Conservation (phyloP, 2,888 invertebrate species). For the Clunio marinus region DNA sequence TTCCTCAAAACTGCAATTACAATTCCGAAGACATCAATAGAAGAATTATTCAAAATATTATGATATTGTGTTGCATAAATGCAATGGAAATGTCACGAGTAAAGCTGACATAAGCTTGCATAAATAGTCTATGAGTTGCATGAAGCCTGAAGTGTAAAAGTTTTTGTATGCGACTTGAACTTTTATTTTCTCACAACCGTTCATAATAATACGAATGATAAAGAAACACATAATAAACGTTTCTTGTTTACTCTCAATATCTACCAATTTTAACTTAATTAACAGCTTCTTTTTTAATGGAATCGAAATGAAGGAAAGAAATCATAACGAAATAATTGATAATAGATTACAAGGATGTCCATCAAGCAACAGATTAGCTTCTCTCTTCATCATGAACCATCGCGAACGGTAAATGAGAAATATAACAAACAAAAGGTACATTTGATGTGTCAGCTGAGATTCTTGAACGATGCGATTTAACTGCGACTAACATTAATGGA, state of each 20-base stretch:
- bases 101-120: too few relatives aligned
- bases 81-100: too few relatives aligned
- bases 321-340: conserved; percentile 32
- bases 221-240: neutral
- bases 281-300: conserved; percentile 3
- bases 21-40: too few relatives aligned
- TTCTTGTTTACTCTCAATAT: neutral
- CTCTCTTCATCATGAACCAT: neutral
- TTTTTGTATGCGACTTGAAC: too few relatives aligned
- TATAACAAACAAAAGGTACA: neutral
- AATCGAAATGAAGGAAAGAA: conserved; percentile 1
- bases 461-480: neutral
- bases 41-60: too few relatives aligned
- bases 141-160: too few relatives aligned
- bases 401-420: conserved; percentile 1
- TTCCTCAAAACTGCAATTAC: too few relatives aligned
- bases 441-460: neutral
- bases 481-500: neutral
- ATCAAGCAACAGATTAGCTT: conserved; percentile 14
- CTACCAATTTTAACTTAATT: conserved; percentile 11
- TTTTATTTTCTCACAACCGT: too few relatives aligned
- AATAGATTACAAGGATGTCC: conserved; percentile 35
- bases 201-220: too few relatives aligned
- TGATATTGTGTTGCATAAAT: too few relatives aligned
- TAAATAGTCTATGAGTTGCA: too few relatives aligned